phyloP scores from a whole-genome alignment of 2,113 vertebrate genomes.

The Ictalurus furcatus region DNA sequence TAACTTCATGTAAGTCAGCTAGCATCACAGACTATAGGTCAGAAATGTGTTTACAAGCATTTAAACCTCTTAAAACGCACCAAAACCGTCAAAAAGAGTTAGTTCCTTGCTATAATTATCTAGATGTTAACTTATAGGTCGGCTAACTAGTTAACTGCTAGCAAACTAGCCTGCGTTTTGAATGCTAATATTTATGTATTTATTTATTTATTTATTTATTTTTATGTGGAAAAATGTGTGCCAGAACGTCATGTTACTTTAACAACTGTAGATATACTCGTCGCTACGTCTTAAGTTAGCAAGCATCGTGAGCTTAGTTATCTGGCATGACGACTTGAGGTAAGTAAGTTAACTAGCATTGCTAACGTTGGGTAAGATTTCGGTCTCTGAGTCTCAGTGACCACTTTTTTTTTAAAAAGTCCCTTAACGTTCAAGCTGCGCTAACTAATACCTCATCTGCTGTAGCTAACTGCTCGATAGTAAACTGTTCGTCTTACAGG shows the following conservation, averaged over 20 bases:
- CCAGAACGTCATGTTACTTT: background rate
- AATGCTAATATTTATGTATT: background rate
- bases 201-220: background rate
- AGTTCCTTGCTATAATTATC: background rate
- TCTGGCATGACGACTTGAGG: background rate
- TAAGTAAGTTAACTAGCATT: background rate
- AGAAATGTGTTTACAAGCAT: background rate
- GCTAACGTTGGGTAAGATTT: background rate
- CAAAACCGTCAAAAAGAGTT: background rate
- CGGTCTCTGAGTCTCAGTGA: no score
- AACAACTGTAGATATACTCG: background rate
- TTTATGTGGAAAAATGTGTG: background rate
- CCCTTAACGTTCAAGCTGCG: no score
- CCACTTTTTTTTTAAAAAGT: no score
- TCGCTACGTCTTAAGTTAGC: background rate
- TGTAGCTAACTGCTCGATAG: background rate
- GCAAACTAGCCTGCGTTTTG: background rate
- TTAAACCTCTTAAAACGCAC: background rate
- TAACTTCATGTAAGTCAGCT: background rate
- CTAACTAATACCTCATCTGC: background rate
- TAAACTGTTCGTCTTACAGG: background rate
- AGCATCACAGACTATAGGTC: background rate
- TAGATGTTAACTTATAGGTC: background rate
- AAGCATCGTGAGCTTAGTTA: background rate
- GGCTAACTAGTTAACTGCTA: background rate